Evolutionary conservation across 2,797 vertebrate genomes (phyloP).

Genomic region (Typhlichthys eigenmanni): DNA sequence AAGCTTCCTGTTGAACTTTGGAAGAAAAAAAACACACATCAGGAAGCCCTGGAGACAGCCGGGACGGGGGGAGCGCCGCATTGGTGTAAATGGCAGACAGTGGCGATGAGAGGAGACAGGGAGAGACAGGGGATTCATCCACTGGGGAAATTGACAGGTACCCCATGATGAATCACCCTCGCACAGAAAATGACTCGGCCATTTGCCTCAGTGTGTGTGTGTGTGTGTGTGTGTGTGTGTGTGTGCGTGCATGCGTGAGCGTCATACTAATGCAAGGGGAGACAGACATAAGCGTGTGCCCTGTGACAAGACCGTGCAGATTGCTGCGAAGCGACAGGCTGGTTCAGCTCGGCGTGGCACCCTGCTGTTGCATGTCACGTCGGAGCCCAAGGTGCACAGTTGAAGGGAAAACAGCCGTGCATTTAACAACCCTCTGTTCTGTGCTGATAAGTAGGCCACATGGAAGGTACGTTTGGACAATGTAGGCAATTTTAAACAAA

Average conservation of each 20-base stretch:
- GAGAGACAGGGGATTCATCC: slow-evolving; percentile 6
- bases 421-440: slow-evolving; percentile 50
- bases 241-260: slow-evolving; percentile 2
- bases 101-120: too few relatives aligned
- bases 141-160: slow-evolving; percentile 27
- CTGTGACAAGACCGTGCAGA: slow-evolving; percentile 58
- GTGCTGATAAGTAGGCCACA: slow-evolving; percentile 36
- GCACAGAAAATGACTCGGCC: slow-evolving; percentile 39
- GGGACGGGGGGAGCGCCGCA: neutral
- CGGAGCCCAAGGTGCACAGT: slow-evolving; percentile 56
- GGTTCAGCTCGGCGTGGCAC: slow-evolving; percentile 61
- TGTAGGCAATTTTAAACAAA: too few relatives aligned
- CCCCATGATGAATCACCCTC: slow-evolving; percentile 48
- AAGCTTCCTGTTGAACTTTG: neutral
- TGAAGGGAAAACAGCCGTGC: slow-evolving; percentile 52
- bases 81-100: slow-evolving; percentile 8
- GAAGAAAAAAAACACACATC: slow-evolving; percentile 23
- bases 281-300: slow-evolving; percentile 67
- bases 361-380: slow-evolving; percentile 64
- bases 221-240: slow-evolving; percentile 14
- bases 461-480: too few relatives aligned
- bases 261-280: slow-evolving; percentile 48
- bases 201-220: slow-evolving; percentile 39
- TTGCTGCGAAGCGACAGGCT: slow-evolving; percentile 74
- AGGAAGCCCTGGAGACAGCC: slow-evolving; percentile 9